Evolutionary conservation across 2,113 vertebrate genomes (phyloP).

Genomic region (Pyrgilauda ruficollis): DNA sequence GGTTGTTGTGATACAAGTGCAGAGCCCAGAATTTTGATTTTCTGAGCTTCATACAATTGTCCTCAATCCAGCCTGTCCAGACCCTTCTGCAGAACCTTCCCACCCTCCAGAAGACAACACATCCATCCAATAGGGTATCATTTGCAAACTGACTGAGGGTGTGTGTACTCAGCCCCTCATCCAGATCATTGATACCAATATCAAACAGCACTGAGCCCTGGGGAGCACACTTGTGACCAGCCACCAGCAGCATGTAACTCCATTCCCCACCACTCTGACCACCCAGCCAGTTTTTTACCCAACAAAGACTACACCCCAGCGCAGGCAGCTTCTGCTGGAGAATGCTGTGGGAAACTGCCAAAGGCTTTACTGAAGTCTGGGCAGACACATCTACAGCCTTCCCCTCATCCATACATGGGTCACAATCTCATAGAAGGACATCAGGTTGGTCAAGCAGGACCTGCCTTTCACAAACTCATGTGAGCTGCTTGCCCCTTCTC

Average conservation of each 20-base stretch:
- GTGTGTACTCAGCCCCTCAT: background rate
- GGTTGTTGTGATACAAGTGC: background rate
- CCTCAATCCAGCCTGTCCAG: background rate
- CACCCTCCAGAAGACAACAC: background rate
- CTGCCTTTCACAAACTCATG: background rate
- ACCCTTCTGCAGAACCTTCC: background rate
- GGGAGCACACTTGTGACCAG: fast-evolving
- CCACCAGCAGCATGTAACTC: background rate
- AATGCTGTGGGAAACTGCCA: background rate
- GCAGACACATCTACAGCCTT: background rate
- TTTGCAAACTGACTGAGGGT: background rate
- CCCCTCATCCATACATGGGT: background rate
- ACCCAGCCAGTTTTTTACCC: background rate
- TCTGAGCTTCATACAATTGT: background rate
- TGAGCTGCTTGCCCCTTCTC: background rate
- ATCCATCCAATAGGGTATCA: background rate
- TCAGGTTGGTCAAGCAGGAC: background rate
- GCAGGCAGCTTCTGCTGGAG: background rate
- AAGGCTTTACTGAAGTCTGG: background rate
- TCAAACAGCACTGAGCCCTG: background rate
- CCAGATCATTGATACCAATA: fast-evolving
- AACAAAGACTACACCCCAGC: background rate
- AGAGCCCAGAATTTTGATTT: background rate
- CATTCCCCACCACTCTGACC: background rate
- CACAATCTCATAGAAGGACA: background rate